phyloP scores from a whole-genome alignment of 2,113 vertebrate genomes.

The Neodontobutis hainanensis region DNA sequence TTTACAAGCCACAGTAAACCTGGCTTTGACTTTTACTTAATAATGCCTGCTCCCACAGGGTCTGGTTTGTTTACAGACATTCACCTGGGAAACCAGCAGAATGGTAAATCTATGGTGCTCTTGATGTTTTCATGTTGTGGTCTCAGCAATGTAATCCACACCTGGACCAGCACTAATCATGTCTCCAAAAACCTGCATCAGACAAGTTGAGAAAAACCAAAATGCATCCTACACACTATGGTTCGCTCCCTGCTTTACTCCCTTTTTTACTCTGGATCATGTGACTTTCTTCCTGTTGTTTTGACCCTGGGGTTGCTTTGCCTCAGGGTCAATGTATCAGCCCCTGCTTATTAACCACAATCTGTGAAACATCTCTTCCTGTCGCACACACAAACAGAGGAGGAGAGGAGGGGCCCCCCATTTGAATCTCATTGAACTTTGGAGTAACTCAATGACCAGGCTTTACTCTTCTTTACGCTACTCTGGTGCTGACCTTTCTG shows the following conservation, averaged over 20 bases:
- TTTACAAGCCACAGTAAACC: too few species aligned
- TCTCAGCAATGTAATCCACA: conserved; percentile 61
- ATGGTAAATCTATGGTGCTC: too few species aligned
- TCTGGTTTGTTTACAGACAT: too few species aligned
- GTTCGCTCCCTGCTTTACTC: conserved; percentile 7
- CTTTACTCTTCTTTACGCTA: conserved; percentile 55
- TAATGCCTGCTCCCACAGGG: too few species aligned
- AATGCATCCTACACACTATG: conserved; percentile 35
- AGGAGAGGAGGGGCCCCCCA: conserved; percentile 39
- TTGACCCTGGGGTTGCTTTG: conserved; percentile 57
- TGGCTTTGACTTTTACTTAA: too few species aligned
- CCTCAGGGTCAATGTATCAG: conserved; percentile 45
- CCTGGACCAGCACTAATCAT: conserved; percentile 54
- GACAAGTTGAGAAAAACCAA: conserved; percentile 60
- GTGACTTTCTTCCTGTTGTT: conserved; percentile 76
- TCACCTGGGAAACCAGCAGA: too few species aligned
- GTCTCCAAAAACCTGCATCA: conserved; percentile 66
- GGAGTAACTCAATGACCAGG: conserved; percentile 59
- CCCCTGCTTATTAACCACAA: conserved; percentile 50
- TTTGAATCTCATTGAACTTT: conserved; percentile 70
- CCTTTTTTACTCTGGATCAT: conserved; percentile 44
- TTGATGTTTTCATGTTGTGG: conserved; percentile 46
- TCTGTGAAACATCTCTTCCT: conserved; percentile 48
- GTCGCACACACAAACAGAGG: conserved; percentile 4
- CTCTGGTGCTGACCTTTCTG: conserved; percentile 64